These are phyloP conservation scores for Bimastos eiseni DNA, from an alignment of 2,888 invertebrate genomes.

Conservation along the genomic window DNA sequence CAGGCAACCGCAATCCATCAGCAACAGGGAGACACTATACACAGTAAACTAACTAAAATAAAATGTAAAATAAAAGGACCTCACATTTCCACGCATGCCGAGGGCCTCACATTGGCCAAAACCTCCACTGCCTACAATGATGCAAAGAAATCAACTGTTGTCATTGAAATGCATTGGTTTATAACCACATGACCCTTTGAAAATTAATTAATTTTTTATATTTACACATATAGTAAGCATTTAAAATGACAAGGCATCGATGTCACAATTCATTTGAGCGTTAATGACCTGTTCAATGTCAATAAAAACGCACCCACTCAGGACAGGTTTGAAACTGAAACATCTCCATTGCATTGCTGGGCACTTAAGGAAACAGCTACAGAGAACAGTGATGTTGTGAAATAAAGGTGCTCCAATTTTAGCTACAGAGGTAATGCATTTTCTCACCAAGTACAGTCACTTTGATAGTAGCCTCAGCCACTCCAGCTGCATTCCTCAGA, in stretches of 20 bases:
- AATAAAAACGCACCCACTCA: too few species aligned
- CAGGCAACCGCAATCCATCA: too few species aligned
- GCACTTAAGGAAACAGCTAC: neutral
- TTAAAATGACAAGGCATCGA: neutral
- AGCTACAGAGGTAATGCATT: neutral
- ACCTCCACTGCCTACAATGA: too few species aligned
- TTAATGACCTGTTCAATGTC: neutral
- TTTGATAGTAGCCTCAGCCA: constrained; percentile 90
- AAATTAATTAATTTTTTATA: neutral
- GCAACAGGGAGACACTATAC: too few species aligned
- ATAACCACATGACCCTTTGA: too few species aligned
- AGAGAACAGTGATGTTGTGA: neutral
- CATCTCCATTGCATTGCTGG: neutral
- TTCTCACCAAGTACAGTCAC: constrained; percentile 78
- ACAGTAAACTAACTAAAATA: too few species aligned
- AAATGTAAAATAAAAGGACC: too few species aligned
- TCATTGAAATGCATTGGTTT: too few species aligned
- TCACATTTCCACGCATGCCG: too few species aligned
- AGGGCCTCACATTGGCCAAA: too few species aligned
- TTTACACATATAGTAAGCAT: neutral
- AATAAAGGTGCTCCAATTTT: neutral
- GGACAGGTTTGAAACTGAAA: neutral
- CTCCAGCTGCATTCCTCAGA: constrained; percentile 90
- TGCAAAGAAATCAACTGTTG: too few species aligned
- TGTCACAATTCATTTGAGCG: neutral